Conservation (phyloP, 2,888 invertebrate genomes). For the Athripsodes cinereus region DNA sequence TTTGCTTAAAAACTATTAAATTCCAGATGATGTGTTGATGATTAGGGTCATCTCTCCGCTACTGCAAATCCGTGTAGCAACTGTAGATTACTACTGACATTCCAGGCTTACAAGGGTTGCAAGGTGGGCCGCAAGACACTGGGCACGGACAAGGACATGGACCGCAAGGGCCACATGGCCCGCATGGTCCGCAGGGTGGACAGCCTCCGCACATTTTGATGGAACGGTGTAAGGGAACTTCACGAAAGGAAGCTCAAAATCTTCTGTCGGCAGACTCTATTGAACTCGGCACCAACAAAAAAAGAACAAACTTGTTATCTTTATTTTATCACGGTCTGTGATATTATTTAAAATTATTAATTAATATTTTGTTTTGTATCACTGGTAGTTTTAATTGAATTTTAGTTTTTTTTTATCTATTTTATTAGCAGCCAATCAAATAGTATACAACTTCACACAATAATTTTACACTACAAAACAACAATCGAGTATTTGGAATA, state of each 20-base stretch:
- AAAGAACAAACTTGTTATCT: too few relatives aligned
- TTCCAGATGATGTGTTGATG: too few relatives aligned
- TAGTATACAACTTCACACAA: background rate
- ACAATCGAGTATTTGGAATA: too few relatives aligned
- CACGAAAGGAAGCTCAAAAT: background rate
- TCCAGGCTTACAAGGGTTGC: slow-evolving; percentile 2
- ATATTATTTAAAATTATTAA: too few relatives aligned
- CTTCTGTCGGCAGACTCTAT: too few relatives aligned
- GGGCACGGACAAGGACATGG: slow-evolving; percentile 29
- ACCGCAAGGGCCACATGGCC: slow-evolving; percentile 29
- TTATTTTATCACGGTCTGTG: too few relatives aligned
- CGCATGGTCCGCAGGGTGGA: slow-evolving; percentile 31
- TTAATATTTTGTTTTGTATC: too few relatives aligned
- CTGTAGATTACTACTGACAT: slow-evolving; percentile 12
- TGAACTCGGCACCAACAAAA: too few relatives aligned
- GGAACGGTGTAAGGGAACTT: background rate
- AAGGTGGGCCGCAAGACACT: slow-evolving; percentile 22
- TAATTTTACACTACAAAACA: background rate
- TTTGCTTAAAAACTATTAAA: background rate
- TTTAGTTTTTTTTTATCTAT: too few relatives aligned
- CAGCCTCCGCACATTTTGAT: slow-evolving; percentile 27
- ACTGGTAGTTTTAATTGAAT: too few relatives aligned
- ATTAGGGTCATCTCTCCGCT: background rate
- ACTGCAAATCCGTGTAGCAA: slow-evolving; percentile 15
- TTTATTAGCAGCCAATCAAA: background rate